Conservation (phyloP, 1,140 invertebrate species). For the Micrasema minimum region DNA sequence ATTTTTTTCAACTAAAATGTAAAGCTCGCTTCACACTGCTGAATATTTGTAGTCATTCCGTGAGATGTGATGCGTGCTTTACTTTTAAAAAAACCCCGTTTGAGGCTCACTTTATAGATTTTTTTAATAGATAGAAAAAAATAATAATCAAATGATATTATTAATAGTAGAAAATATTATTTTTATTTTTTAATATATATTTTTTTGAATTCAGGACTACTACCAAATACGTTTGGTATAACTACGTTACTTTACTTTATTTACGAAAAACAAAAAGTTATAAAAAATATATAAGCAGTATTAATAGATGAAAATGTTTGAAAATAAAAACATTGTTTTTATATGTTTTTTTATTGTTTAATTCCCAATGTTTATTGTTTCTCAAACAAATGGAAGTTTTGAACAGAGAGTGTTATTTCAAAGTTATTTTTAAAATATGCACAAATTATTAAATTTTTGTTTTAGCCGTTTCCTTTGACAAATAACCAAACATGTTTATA, state of each 20-base stretch:
- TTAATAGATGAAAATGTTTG: slow-evolving; percentile 10
- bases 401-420: too few species aligned
- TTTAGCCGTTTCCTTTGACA: too few species aligned
- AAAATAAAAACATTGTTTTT: slow-evolving; percentile 9
- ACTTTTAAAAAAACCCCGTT: neutral
- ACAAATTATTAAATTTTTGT: too few species aligned
- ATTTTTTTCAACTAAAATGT: too few species aligned
- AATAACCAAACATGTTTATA: too few species aligned
- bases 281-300: slow-evolving; percentile 3
- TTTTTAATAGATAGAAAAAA: slow-evolving; percentile 24
- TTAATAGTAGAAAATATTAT: slow-evolving; percentile 13
- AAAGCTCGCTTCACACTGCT: too few species aligned
- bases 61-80: too few species aligned
- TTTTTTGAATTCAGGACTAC: slow-evolving; percentile 3
- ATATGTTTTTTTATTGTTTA: slow-evolving; percentile 4
- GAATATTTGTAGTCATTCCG: too few species aligned
- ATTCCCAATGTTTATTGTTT: too few species aligned
- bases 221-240: slow-evolving; percentile 6
- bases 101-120: slow-evolving; percentile 13
- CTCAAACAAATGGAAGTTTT: neutral
- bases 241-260: neutral
- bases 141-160: slow-evolving; percentile 29
- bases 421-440: too few species aligned
- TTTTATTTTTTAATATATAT: slow-evolving; percentile 19
- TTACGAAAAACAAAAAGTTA: neutral